A percentile compares a stretch with the other conserved stretches of the same genome.
These are phyloP conservation scores for Neomorphus geoffroyi DNA, from an alignment of 2,797 vertebrate species.

Conservation along the genomic window DNA sequence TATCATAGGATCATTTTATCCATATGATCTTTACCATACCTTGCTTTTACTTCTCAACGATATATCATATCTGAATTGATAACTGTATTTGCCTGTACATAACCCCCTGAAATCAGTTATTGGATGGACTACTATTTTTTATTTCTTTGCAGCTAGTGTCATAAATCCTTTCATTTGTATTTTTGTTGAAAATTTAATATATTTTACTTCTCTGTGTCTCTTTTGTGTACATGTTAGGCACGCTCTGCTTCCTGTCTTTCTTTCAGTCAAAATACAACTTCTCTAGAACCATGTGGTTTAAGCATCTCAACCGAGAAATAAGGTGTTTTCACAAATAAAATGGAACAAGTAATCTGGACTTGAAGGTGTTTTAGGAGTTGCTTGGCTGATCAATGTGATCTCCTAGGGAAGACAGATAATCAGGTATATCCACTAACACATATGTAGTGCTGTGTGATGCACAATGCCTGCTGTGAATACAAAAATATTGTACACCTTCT, in stretches of 20 bases:
- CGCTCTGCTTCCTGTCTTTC: not conserved
- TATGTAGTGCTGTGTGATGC: not conserved
- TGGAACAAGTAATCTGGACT: not conserved
- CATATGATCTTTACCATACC: not conserved
- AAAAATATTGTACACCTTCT: not conserved
- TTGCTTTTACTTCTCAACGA: not conserved
- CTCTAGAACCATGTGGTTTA: not conserved
- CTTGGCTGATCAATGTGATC: not conserved
- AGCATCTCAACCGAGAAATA: not conserved
- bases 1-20: not conserved
- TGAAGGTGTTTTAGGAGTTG: not conserved
- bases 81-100: not conserved
- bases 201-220: not conserved
- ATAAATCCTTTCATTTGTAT: not conserved
- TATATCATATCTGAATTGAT: not conserved
- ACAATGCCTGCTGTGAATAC: not conserved
- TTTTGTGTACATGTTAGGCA: not conserved
- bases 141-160: not conserved
- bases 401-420: not conserved
- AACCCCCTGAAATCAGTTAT: not conserved
- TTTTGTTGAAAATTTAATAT: not conserved
- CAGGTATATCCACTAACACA: not conserved
- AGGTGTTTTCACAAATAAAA: not conserved
- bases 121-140: not conserved
- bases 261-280: not conserved